Evolutionary conservation across 2,797 vertebrate genomes (phyloP).

Genomic region (Mycteria americana): DNA sequence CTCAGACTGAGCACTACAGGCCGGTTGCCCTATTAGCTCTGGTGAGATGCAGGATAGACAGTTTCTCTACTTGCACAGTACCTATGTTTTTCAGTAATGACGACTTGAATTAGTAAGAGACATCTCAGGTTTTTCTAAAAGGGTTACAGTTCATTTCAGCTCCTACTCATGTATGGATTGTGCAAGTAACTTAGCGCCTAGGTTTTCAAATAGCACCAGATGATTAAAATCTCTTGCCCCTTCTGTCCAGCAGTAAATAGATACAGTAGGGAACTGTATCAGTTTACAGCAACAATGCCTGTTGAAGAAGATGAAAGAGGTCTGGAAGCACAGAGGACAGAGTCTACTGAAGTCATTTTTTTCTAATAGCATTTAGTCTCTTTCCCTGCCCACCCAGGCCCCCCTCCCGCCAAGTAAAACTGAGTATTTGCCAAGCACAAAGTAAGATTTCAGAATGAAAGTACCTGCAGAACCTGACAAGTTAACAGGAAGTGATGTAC

Average conservation of each 20-base stretch:
- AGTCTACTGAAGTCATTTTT: background rate
- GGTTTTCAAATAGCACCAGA: background rate
- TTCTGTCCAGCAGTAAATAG: background rate
- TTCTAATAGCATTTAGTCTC: background rate
- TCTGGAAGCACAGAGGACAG: background rate
- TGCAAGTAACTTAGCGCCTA: background rate
- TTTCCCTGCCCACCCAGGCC: too few relatives aligned
- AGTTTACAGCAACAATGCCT: background rate
- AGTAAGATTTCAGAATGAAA: background rate
- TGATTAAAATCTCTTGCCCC: background rate
- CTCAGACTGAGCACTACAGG: background rate
- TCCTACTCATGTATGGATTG: background rate
- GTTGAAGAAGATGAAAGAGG: background rate
- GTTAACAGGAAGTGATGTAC: slow-evolving; percentile 93
- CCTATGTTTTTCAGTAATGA: background rate
- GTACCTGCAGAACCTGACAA: slow-evolving; percentile 96
- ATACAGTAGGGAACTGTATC: background rate
- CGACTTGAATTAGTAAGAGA: background rate
- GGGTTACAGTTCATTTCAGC: background rate
- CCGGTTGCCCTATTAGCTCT: background rate
- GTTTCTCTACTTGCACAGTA: background rate
- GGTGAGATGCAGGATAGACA: background rate
- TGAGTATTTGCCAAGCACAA: background rate
- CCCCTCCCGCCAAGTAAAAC: background rate
- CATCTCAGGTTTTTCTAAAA: background rate